Base-by-base conservation (phyloP, 1,140 invertebrate species). In the Platyscapa corneri region DNA sequence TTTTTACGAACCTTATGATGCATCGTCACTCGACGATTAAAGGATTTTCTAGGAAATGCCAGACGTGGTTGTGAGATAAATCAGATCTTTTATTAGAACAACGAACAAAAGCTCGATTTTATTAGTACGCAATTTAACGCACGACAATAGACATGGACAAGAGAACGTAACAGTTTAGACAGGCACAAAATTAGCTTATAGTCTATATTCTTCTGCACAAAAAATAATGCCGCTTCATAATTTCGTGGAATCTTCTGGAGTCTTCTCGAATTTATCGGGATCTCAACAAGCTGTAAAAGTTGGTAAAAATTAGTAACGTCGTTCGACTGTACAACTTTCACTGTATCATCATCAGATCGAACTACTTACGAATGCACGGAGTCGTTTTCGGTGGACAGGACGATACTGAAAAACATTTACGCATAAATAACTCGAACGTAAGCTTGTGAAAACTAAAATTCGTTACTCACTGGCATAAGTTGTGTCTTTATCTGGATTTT, bases 311-410 rank as follows among this genome's bases (percentile, higher is more conserved):
- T 70, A 37, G 3, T 70, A 27, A 27, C 14, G 1, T 37, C 16
- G 3, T 37, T 37, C 6, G 16, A 32, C 18, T 39, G 16, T 0
- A 70, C 0, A 70, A 70, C 0, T 46, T 3, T 42, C 0, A 20
- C 20, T 70, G 20, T 3, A 32, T 34, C 0, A 32, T 1, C 18
- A 37, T 70, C 1, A 37, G 20, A 70, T 20, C 37, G 23, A 30
- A 18, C 3, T 82, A 88, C 87, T 89, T 88, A 88, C 90, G 30
- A 75, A 88, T 87, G 79, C 86, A 89, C 87, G 88, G 87, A 77
- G 87, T 75, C 77, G 88, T 88, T 78, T 77, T 78, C 34, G 79
- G 42, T 49, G 82, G 76, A 72, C 64, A 53, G 0, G 12, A 18
- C 8, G 64, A 79, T 34, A 49, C 81, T 83, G 16, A 12, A 75